Percentiles rank a stretch among this genome's conserved stretches.
Evolutionary conservation across 2,797 vertebrate genomes (phyloP).

Genomic region (Rhinella marina): DNA sequence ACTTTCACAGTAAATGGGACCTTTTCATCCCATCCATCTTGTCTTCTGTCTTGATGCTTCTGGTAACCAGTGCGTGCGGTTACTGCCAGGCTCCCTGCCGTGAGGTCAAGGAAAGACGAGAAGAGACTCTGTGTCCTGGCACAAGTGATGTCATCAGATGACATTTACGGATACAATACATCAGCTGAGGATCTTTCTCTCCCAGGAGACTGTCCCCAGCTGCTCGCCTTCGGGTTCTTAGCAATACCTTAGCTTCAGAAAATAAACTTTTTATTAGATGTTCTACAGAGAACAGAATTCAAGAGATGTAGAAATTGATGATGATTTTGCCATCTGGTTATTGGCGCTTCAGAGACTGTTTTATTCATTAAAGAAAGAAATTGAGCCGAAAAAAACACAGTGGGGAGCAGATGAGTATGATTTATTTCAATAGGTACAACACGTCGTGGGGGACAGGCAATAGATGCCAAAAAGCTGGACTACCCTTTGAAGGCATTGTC

Average conservation of each 20-base stretch:
- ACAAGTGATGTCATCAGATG: constrained; percentile 33
- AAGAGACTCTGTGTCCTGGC: constrained; percentile 1
- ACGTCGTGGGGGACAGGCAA: no score
- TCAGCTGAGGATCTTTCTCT: constrained; percentile 37
- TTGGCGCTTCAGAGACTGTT: background rate
- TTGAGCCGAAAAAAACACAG: background rate
- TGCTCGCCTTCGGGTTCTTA: constrained; percentile 5
- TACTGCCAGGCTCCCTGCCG: constrained; percentile 27
- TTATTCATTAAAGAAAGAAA: background rate
- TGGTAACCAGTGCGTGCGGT: constrained; percentile 12
- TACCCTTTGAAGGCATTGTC: no score
- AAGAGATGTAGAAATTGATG: background rate
- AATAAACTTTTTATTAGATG: background rate
- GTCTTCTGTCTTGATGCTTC: background rate
- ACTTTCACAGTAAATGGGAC: background rate
- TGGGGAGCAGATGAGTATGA: no score
- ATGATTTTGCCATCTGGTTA: background rate
- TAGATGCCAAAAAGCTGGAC: no score
- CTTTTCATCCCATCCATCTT: background rate
- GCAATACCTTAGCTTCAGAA: background rate
- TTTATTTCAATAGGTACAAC: no score
- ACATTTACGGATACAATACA: constrained; percentile 29
- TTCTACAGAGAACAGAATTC: background rate
- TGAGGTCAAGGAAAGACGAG: constrained; percentile 47
- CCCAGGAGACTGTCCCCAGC: constrained; percentile 30